phyloP scores from a whole-genome alignment of 2,888 invertebrate species.

The Brenthis ino region DNA sequence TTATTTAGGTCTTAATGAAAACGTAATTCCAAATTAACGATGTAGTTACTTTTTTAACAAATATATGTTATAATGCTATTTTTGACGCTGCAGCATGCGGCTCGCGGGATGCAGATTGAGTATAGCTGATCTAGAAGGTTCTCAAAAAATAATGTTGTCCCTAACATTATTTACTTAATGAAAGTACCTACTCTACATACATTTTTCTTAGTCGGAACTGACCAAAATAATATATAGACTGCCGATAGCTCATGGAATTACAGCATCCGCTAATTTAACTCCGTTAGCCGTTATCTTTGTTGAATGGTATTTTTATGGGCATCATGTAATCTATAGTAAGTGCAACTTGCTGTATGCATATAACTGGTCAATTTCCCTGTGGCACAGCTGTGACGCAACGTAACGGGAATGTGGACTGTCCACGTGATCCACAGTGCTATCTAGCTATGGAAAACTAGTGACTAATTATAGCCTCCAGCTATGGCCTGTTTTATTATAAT shows the following conservation, averaged over 20 bases:
- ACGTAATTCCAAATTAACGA: no score
- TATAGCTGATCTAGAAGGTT: no score
- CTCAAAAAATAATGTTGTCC: no score
- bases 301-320: no score
- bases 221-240: not conserved
- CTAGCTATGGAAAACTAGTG: constrained; percentile 62
- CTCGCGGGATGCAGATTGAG: no score
- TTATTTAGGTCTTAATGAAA: no score
- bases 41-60: no score
- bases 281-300: not conserved
- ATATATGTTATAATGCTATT: no score
- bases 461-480: constrained; percentile 42
- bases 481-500: no score
- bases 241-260: not conserved
- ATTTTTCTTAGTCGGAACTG: not conserved
- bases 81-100: no score
- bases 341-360: not conserved
- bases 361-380: constrained; percentile 24
- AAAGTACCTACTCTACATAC: not conserved
- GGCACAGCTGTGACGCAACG: constrained; percentile 43
- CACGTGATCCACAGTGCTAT: constrained; percentile 55
- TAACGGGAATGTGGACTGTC: constrained; percentile 27
- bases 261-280: constrained; percentile 10
- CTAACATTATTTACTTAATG: no score
- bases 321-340: not conserved